Percentiles rank a stretch among this genome's conserved stretches.
phyloP scores from a whole-genome alignment of 2,113 vertebrate species.

The Dinomys branickii region DNA sequence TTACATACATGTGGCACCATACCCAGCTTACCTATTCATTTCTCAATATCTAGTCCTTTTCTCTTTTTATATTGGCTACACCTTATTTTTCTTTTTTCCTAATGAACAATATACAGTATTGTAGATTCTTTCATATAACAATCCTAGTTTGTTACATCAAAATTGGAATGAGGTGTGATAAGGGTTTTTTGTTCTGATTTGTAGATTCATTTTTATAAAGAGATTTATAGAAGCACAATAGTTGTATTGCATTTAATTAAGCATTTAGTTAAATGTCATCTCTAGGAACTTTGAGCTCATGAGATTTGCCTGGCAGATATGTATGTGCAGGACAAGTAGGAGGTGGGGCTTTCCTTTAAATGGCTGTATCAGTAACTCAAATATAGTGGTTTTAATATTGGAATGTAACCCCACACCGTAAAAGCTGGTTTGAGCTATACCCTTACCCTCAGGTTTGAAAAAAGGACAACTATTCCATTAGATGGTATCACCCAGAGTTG shows the following conservation, averaged over 20 bases:
- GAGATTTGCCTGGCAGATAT: neutral
- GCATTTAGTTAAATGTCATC: neutral
- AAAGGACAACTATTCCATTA: neutral
- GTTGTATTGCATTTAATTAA: neutral
- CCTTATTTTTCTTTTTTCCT: neutral
- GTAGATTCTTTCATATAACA: neutral
- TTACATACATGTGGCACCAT: neutral
- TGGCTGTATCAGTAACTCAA: neutral
- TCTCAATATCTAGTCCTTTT: neutral
- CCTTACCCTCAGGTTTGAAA: neutral
- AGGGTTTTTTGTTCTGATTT: neutral
- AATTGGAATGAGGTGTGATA: neutral
- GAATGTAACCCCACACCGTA: neutral
- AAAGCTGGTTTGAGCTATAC: neutral
- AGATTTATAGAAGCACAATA: neutral
- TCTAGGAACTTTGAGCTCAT: neutral
- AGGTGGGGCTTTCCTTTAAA: neutral
- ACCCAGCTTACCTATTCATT: neutral
- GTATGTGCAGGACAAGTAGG: neutral
- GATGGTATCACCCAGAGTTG: neutral
- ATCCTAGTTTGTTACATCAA: neutral
- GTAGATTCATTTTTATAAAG: slow-evolving; percentile 34
- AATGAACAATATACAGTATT: neutral
- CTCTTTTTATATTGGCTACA: neutral
- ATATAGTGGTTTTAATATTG: neutral